Evolutionary conservation across 2,113 vertebrate genomes (phyloP).

Genomic region (Pygoscelis adeliae): DNA sequence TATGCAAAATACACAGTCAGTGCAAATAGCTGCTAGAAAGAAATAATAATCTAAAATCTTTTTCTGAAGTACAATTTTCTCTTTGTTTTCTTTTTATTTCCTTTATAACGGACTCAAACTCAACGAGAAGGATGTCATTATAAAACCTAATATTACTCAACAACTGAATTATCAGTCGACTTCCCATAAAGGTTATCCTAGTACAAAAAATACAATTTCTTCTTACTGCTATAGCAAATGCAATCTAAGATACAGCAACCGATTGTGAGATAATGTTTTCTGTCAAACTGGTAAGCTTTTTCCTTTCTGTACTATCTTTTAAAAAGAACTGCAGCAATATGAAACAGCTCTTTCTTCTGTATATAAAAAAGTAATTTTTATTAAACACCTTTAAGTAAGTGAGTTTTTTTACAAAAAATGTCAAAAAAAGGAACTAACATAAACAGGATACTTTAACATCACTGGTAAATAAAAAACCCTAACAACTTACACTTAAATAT

Average conservation of each 20-base stretch:
- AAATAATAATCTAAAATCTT: not conserved
- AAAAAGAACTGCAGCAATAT: not conserved
- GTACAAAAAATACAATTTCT: not conserved
- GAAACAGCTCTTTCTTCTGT: not conserved
- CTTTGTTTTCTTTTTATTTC: not conserved
- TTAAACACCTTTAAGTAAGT: not conserved
- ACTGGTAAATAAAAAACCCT: not conserved
- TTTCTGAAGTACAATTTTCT: not conserved
- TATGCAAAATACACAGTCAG: not conserved
- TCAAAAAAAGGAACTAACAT: not conserved
- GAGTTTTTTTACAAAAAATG: fast-evolving
- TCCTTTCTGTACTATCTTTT: not conserved
- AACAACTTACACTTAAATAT: not conserved
- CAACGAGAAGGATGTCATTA: not conserved
- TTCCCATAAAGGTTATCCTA: not conserved
- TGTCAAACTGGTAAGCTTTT: not conserved
- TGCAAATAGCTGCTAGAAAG: not conserved
- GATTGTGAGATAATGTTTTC: not conserved
- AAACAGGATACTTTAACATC: not conserved
- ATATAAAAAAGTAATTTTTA: not conserved
- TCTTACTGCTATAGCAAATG: not conserved
- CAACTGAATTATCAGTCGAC: not conserved
- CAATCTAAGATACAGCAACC: not conserved
- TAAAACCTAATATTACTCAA: not conserved
- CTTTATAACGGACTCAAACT: not conserved